Base-by-base conservation (phyloP, 2,113 vertebrate species). In the Heliornis fulica region DNA sequence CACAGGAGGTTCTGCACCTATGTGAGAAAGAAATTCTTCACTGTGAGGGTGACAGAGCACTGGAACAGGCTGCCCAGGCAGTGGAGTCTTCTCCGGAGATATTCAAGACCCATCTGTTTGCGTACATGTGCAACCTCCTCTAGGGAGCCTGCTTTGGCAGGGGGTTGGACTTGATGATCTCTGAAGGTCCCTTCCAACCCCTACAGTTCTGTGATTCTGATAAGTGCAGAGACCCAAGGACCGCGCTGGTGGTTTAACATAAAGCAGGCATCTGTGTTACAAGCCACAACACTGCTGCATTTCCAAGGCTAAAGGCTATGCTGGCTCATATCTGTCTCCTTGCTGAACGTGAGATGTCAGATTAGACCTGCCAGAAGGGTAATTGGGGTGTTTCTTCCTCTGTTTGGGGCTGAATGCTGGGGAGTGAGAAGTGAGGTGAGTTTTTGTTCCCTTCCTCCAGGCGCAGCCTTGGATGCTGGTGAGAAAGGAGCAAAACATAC, bases 201-300 rank as follows among this genome's bases (percentile, higher is more conserved):
- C n/a, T n/a, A n/a, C n/a, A n/a, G n/a, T n/a, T n/a, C n/a, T n/a
- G n/a, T n/a, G n/a, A n/a, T n/a, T n/a, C n/a, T n/a, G 65, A 6
- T 9, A 41, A 48, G 4, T 4, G 10, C 32, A n/a, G n/a, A 66
- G 25, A 77, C 11, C 31, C 0, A 1, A 57, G 38, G 11, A 11
- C 28, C 23, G 28, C 1, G 1, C 15, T 78, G 34, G 14, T 41
- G 16, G 12, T 65, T 68, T 60, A 31, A 79, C 31, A 79, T 25
- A 69, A 36, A 56, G 26, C 32, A 64, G 29, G 53, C 25, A 13
- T 2, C 25, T 43, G 31, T 5, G 4, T 21, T 92, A 34, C 17
- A n/a, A 45, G 41, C 25, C 78, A 8, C 11, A 54, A 2, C 19
- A 8, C 11, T 45, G 17, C 19, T 63, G 11, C 56, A 29, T 79